A percentile compares a stretch with the other conserved stretches of the same genome.
Evolutionary conservation across 2,113 vertebrate genomes (phyloP).

Genomic region (Spermophilus dauricus): DNA sequence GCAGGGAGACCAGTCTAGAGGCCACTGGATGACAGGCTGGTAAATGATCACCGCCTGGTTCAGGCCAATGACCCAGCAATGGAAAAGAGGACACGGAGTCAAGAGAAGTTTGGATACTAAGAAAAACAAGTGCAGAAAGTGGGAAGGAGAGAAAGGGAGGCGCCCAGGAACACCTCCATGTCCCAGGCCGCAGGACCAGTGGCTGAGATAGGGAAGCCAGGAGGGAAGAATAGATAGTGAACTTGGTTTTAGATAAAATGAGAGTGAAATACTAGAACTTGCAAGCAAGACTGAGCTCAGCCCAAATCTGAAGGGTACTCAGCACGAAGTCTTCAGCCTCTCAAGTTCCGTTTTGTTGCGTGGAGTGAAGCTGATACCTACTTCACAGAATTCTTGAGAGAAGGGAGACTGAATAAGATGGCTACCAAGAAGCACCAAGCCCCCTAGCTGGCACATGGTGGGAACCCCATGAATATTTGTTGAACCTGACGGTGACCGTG

Average conservation of each 20-base stretch:
- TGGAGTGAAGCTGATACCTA: background rate
- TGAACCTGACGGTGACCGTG: background rate
- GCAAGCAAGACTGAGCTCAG: background rate
- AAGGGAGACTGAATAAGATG: background rate
- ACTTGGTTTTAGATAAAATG: background rate
- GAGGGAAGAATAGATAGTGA: background rate
- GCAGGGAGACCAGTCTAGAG: background rate
- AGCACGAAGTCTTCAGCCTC: background rate
- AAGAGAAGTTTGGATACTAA: background rate
- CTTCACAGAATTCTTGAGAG: background rate
- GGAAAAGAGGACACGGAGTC: slow-evolving; percentile 7
- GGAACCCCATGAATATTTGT: background rate
- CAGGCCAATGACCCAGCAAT: background rate
- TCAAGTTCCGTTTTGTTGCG: background rate
- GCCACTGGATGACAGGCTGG: background rate
- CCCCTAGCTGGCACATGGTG: background rate
- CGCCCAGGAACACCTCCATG: background rate
- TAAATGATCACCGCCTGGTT: background rate
- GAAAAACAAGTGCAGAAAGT: background rate
- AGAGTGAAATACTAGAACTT: background rate
- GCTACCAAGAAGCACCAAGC: background rate
- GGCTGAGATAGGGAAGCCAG: background rate
- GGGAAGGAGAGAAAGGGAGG: background rate
- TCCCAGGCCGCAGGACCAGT: background rate
- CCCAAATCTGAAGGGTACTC: background rate